Conservation (phyloP, 2,888 invertebrate species). For the Orthosia gracilis region DNA sequence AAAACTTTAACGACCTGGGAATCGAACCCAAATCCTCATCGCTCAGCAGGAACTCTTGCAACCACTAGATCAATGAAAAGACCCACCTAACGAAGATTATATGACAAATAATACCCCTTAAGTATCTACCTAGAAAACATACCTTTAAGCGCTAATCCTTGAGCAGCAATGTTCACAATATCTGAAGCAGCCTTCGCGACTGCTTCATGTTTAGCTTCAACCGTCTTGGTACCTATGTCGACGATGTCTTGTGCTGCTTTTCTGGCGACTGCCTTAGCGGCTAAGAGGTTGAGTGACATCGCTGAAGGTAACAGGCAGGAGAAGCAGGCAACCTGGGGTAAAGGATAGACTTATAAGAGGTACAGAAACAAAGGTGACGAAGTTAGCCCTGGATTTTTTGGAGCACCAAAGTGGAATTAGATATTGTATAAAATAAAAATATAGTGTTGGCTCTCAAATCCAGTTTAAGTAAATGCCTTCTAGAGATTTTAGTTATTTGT, state of each 20-base stretch:
- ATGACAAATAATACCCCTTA: background rate
- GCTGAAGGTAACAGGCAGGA: constrained; percentile 71
- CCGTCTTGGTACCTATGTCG: background rate
- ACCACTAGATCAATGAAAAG: background rate
- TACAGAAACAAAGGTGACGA: background rate
- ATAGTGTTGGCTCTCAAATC: background rate
- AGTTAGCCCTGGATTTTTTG: too few relatives aligned
- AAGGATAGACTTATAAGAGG: too few relatives aligned
- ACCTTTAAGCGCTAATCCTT: constrained; percentile 43
- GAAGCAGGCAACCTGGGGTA: constrained; percentile 75
- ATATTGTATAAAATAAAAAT: too few relatives aligned
- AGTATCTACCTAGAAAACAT: background rate
- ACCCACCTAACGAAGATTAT: background rate
- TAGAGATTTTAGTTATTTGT: background rate
- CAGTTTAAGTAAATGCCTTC: background rate
- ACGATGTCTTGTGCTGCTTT: constrained; percentile 29
- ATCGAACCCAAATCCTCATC: too few relatives aligned
- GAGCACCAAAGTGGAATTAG: too few relatives aligned
- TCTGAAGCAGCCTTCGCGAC: constrained; percentile 32
- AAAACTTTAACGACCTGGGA: too few relatives aligned
- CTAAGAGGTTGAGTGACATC: constrained; percentile 27
- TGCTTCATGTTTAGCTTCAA: constrained; percentile 41
- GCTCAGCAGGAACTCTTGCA: too few relatives aligned
- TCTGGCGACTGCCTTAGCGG: constrained; percentile 19
- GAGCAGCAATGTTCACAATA: constrained; percentile 37